phyloP scores from a whole-genome alignment of 2,797 vertebrate species.

The Falco columbarius region DNA sequence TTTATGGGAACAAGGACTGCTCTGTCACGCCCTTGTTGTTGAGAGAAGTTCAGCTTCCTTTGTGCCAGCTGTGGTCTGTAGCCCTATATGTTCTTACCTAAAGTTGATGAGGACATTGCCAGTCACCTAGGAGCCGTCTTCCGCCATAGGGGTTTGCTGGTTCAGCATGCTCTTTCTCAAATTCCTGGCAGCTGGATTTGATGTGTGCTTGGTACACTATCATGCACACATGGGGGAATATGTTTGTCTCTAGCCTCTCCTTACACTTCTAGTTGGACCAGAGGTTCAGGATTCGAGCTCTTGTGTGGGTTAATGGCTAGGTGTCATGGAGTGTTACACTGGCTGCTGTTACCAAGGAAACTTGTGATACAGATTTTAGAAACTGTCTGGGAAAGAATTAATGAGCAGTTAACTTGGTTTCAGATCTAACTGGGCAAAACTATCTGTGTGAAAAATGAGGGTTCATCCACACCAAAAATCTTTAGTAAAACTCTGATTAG shows the following conservation, averaged over 20 bases:
- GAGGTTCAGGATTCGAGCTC: not conserved
- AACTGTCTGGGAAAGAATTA: conserved; percentile 29
- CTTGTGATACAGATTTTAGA: not conserved
- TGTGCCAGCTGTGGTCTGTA: not conserved
- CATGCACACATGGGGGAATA: fast-evolving
- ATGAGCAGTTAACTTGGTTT: conserved; percentile 47
- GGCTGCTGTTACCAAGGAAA: conserved; percentile 56
- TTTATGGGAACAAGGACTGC: not conserved
- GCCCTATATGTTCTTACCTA: not conserved
- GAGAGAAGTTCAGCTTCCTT: not conserved
- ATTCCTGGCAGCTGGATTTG: not conserved
- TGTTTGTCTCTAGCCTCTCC: not conserved
- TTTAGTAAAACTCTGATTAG: not conserved
- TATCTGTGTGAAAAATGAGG: conserved; percentile 12
- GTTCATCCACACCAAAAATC: not conserved
- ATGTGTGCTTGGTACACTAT: not conserved
- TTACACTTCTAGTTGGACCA: not conserved
- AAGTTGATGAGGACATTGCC: not conserved
- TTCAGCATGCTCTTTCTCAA: not conserved
- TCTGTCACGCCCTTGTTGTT: not conserved
- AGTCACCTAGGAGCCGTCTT: not conserved
- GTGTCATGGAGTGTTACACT: not conserved
- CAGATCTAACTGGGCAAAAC: not conserved
- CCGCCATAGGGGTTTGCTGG: not conserved
- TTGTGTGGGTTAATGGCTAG: not conserved